Evolutionary conservation across 92 coral and sea anemone species (phyloP), one percentile per base, ranked within the genome.

Genomic region (Zoanthus sansibaricus): DNA sequence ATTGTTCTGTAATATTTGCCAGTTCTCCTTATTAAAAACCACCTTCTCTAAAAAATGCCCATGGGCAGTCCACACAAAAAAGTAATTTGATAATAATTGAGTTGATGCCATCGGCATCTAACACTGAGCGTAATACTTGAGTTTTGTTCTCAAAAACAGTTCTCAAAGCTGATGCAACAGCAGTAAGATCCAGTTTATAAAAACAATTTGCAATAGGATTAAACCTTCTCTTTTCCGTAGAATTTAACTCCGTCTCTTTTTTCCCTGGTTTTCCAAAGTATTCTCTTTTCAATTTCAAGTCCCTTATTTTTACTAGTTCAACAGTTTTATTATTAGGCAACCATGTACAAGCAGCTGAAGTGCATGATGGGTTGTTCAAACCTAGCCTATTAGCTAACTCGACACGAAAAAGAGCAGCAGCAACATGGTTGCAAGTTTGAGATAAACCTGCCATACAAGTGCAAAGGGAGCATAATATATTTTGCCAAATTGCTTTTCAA

Each of bases 361-460:
- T 86, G 72, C 89, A 86, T 16, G 89, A 49, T 8, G 89, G 89
- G 59, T 86, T 86, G 71, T 67, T 86, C 15, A 86, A 47, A 62
- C 89, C 86, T 75, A 86, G 47, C 61, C 89, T 67, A 48, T 72
- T 77, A 31, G 90, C 86, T 52, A 86, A 48, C 67, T 87, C 90
- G 55, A 87, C 18, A 20, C 86, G 86, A 44, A 87, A 78, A 55
- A 78, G 73, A 31, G 90, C 54, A 77, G 86, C 90, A 73, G 90
- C 90, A 58, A 87, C 76, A 69, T 87, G 90, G 82, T 78, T 87
- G 83, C 90, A 87, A 33, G 90, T 87, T 87, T 78, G 87, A 77
- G 90, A 51, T 84, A 87, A 66, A 10, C 90, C 90, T 87, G 90
- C 79, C 86, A 87, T 87, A 25, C 90, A 87, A 32, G 90, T 87